These are phyloP conservation scores for Cataglyphis livida DNA, from an alignment of 2,888 invertebrate genomes.

Conservation along the genomic window DNA sequence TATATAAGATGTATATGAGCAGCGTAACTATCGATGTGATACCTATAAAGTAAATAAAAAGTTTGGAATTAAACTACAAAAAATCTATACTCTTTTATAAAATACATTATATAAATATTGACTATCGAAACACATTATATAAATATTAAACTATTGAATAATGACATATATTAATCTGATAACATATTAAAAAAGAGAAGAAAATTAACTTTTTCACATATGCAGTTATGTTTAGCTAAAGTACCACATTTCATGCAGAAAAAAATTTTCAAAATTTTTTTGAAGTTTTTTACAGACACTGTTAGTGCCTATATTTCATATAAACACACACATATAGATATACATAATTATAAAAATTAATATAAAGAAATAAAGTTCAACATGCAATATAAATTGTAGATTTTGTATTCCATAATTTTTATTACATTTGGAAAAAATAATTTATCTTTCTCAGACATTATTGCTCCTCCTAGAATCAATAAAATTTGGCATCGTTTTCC, in stretches of 20 bases:
- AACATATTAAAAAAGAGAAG: neutral
- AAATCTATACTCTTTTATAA: neutral
- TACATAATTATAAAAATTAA: neutral
- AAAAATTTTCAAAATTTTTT: neutral
- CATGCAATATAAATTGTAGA: neutral
- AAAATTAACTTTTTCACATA: neutral
- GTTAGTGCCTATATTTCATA: neutral
- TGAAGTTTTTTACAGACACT: neutral
- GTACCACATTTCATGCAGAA: neutral
- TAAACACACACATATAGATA: neutral
- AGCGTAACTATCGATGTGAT: neutral
- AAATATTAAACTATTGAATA: neutral
- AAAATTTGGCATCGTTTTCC: conserved; percentile 10
- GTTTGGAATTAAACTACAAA: neutral
- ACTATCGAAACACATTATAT: neutral
- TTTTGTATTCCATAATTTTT: neutral
- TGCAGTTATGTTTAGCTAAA: neutral
- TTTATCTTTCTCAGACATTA: conserved; percentile 1
- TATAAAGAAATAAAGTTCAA: neutral
- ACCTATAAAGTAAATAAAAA: neutral
- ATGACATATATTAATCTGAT: neutral
- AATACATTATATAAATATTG: neutral
- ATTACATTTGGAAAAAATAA: neutral
- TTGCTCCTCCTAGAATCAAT: neutral
- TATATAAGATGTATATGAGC: neutral